Base-by-base conservation (phyloP, 2,113 vertebrate genomes). In the Pterophyllum scalare region DNA sequence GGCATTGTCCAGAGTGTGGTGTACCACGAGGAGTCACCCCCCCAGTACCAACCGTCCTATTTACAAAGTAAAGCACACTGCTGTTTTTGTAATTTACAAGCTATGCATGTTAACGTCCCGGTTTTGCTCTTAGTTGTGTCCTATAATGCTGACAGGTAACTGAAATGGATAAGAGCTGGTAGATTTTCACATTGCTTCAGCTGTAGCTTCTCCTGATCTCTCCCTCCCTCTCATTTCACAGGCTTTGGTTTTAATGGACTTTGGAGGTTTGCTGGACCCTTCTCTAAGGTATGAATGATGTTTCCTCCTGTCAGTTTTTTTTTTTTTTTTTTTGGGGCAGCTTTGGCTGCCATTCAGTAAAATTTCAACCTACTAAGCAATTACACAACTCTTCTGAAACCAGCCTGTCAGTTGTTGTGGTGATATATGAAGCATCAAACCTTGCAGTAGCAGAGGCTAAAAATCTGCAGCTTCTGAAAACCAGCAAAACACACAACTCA, bases 161-260 rank as follows among this genome's bases (percentile, higher is more conserved):
- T 64, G 2, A 59, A 62, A 59, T 28, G 9, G 22, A 40, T 35
- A 62, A 20, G 19, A 9, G 7, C n/a, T 28, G 28, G 14, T 57
- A 19, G 72, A 0, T 26, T 38, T 57, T 52, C 28, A 52, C 65
- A 72, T 10, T n/a, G 46, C 31, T 26, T 72, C 49, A 3, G 17
- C 28, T 59, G n/a, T n/a, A n/a, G n/a, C n/a, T n/a, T 52, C 17
- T 46, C 15, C 28, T 14, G 2, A 12, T 2, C 38, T 14, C 17
- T 26, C 26, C 17, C 0, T 19, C 24, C 19, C 22, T 62, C 26
- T 67, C 10, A 40, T 94, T 95, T 80, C 31, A 80, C 90, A 99
- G 98, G 98, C 96, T 99, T 99, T 86, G 98, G 98, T 79, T 99
- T 99, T 94, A 99, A 99, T 76, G 98, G 98, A 59, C 95, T 99